These are phyloP conservation scores for Caenorhabditis sp. DNA, from an alignment of 2,888 invertebrate species.

Conservation along the genomic window DNA sequence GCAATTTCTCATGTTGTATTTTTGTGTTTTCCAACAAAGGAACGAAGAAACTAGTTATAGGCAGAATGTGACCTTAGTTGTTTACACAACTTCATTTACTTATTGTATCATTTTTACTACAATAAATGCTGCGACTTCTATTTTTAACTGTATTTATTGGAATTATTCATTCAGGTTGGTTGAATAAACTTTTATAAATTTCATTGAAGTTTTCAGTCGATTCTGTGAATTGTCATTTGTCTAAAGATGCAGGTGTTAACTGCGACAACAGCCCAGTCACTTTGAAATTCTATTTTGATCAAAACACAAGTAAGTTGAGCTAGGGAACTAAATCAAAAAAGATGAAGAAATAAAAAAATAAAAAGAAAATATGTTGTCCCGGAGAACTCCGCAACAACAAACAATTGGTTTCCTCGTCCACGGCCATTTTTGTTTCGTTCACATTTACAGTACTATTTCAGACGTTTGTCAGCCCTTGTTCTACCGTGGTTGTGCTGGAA, in stretches of 20 bases:
- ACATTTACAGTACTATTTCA: conserved; percentile 6
- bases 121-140: neutral
- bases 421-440: neutral
- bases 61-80: neutral
- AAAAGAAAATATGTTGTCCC: neutral
- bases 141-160: neutral
- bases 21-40: neutral
- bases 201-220: conserved; percentile 12
- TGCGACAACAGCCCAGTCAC: conserved; percentile 36
- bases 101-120: neutral
- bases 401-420: neutral
- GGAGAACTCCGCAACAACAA: neutral
- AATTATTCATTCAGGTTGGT: neutral
- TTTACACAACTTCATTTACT: neutral
- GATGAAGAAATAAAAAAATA: neutral
- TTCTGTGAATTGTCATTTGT: conserved; percentile 29
- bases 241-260: conserved; percentile 32
- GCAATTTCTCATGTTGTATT: neutral
- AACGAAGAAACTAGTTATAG: conserved; percentile 1
- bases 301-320: conserved; percentile 13
- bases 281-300: conserved; percentile 45
- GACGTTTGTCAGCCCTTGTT: conserved; percentile 51
- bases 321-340: too few species aligned
- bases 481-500: conserved; percentile 64
- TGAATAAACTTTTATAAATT: too few species aligned